A percentile compares a stretch with the other conserved stretches of the same genome.
These are phyloP conservation scores for Noctua janthina DNA, from an alignment of 2,888 invertebrate genomes.

Conservation along the genomic window DNA sequence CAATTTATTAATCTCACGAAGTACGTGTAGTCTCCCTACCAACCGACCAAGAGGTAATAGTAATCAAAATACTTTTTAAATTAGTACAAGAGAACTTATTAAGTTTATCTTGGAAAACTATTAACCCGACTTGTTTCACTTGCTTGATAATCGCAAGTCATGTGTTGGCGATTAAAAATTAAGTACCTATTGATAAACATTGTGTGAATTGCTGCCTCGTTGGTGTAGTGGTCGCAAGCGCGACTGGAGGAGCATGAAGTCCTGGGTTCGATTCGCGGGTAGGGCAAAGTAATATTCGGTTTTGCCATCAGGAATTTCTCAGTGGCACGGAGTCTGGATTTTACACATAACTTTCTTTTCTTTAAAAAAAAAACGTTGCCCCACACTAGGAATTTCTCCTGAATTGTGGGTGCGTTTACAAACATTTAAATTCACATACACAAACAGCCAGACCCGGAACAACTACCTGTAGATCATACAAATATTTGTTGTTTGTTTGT, in stretches of 20 bases:
- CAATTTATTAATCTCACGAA: not conserved
- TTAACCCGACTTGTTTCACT: conserved; percentile 7
- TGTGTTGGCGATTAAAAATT: conserved; percentile 11
- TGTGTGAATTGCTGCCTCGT: not conserved
- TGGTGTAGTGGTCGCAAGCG: not conserved
- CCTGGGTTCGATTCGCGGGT: not conserved
- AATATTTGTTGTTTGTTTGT: too few relatives aligned
- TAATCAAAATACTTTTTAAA: conserved; percentile 6
- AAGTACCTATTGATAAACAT: not conserved
- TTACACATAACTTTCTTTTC: too few relatives aligned
- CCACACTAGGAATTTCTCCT: too few relatives aligned
- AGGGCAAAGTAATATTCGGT: not conserved
- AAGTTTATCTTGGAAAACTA: conserved; percentile 8
- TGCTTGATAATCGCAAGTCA: conserved; percentile 10
- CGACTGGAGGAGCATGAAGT: not conserved
- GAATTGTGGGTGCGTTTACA: too few relatives aligned
- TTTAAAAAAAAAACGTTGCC: too few relatives aligned
- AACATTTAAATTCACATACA: too few relatives aligned
- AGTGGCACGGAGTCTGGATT: not conserved
- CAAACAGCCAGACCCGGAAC: too few relatives aligned
- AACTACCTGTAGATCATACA: too few relatives aligned
- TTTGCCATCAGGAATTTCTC: not conserved
- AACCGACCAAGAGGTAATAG: too few relatives aligned
- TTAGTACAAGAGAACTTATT: conserved; percentile 20
- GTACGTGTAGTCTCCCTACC: too few relatives aligned